phyloP scores from a whole-genome alignment of 2,888 invertebrate species.

The Lasioglossum leucozonium region DNA sequence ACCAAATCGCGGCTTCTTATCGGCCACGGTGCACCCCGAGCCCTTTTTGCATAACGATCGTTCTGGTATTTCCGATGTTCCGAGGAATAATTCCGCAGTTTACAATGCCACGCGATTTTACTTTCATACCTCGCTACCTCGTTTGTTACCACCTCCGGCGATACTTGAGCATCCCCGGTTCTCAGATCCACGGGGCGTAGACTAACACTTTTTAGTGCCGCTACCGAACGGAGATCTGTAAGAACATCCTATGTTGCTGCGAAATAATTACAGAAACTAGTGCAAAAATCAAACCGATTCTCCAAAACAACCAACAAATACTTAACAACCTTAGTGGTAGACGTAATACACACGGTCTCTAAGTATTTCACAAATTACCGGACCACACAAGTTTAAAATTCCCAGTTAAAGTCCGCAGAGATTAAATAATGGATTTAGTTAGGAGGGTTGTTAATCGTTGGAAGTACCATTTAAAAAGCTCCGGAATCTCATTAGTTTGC shows the following conservation, averaged over 20 bases:
- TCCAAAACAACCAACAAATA: too few relatives aligned
- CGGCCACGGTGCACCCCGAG: conserved; percentile 52
- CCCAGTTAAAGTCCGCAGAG: background rate
- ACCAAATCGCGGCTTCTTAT: conserved; percentile 65
- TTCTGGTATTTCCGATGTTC: conserved; percentile 17
- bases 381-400: background rate
- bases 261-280: too few relatives aligned
- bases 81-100: conserved; percentile 24
- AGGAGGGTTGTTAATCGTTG: background rate
- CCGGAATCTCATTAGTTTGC: background rate
- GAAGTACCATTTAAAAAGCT: background rate
- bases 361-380: too few relatives aligned
- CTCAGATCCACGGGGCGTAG: background rate
- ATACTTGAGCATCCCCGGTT: background rate
- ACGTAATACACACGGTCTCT: too few relatives aligned
- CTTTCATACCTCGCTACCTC: background rate
- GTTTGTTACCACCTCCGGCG: conserved; percentile 1
- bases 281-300: too few relatives aligned
- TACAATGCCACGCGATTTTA: background rate
- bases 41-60: conserved; percentile 52
- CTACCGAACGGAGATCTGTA: background rate
- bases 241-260: background rate
- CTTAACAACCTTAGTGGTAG: too few relatives aligned
- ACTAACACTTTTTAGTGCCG: background rate
- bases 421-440: background rate